Base-by-base conservation (phyloP, 2,113 vertebrate species). In the Chloropsis hardwickii region DNA sequence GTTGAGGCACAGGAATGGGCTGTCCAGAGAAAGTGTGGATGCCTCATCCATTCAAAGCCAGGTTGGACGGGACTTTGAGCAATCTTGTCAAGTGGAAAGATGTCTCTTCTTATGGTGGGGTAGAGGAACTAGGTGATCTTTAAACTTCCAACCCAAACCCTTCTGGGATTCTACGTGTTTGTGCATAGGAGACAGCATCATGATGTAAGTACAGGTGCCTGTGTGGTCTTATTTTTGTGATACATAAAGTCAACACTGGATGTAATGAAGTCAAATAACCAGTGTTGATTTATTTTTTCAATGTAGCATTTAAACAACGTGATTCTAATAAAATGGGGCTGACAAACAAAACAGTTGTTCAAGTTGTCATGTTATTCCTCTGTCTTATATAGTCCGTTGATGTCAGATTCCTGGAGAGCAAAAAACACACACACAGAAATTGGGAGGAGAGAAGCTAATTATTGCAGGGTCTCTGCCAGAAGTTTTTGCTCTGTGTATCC, bases 351-450 rank as follows among this genome's bases (percentile, higher is more conserved):
- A 13, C 11, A 81, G 39, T 78, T 57, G 22, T 47, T 91, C 40
- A 48, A 4, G 0, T 58, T 71, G 29, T 81, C 69, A 29, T 13
- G 8, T 86, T 73, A 86, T 84, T 95, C 65, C 23, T 80, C 62
- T 88, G 35, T 89, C 28, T 71, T 42, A 42, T 17, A 29, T 51
- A 72, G 77, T 71, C 44, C 45, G 31, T 11, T 73, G 48, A 57
- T 83, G 35, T 65, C 17, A 61, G 28, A 48, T 87, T 89, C 67
- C 73, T 94, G 65, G 65, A 91, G 88, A 95, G 72, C 40, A 70
- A 64, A 92, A 84, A 82, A 7, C 53, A 70, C 17, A 51, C 33
- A 48, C 29, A 58, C 21, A 51, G 56, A 70, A 91, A 85, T 72
- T 51, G 14, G 39, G 42, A 83, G 67, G 42, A 48, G 20, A 73